Conservation (phyloP, 2,888 invertebrate genomes). For the Nematopogon swammerdamellus region DNA sequence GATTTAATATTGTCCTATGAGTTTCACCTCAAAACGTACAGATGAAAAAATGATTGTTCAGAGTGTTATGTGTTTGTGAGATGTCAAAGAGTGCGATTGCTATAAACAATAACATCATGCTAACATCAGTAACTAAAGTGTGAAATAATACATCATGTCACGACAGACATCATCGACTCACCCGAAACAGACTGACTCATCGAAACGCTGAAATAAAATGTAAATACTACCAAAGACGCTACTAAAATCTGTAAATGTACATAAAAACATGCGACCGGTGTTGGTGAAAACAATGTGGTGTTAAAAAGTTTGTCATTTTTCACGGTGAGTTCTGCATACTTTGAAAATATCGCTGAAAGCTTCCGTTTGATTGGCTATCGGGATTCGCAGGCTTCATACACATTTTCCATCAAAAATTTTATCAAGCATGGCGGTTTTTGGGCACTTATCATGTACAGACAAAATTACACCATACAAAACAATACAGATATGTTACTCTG, state of each 20-base stretch:
- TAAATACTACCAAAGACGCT: neutral
- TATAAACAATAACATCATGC: neutral
- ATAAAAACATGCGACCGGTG: slow-evolving; percentile 14
- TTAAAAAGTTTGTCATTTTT: slow-evolving; percentile 11
- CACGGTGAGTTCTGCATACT: neutral
- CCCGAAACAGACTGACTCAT: neutral
- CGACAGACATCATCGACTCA: neutral
- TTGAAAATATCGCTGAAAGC: neutral
- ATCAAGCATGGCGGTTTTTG: neutral
- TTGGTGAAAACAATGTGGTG: slow-evolving; percentile 24
- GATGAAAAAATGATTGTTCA: no score
- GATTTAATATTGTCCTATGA: no score
- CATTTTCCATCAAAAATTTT: neutral
- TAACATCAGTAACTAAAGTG: neutral
- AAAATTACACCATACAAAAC: neutral
- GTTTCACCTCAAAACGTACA: no score
- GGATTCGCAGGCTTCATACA: neutral
- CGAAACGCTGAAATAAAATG: neutral
- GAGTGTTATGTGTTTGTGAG: no score
- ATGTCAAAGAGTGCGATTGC: neutral
- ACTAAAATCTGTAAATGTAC: slow-evolving; percentile 12
- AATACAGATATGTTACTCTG: no score
- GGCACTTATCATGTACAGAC: neutral
- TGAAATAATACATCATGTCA: neutral
- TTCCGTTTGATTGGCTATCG: neutral